phyloP scores from a whole-genome alignment of 2,113 vertebrate species.

The Nettapus auritus region DNA sequence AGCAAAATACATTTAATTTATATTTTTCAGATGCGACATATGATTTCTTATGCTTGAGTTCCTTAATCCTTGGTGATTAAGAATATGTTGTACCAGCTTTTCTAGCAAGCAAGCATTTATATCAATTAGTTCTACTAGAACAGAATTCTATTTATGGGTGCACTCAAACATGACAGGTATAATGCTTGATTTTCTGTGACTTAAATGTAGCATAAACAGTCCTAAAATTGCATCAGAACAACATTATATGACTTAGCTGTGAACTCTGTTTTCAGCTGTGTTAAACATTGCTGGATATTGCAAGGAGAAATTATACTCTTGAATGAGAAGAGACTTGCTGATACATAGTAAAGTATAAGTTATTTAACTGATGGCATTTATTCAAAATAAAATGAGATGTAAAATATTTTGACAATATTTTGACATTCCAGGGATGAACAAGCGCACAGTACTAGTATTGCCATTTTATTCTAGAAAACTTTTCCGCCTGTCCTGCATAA shows the following conservation, averaged over 20 bases:
- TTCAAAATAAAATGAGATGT: background rate
- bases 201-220: slow-evolving; percentile 16
- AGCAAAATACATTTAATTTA: background rate
- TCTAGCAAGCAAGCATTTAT: slow-evolving; percentile 20
- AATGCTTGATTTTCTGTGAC: slow-evolving; percentile 28
- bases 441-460: background rate
- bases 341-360: background rate
- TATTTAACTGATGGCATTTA: background rate
- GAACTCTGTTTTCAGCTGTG: background rate
- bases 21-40: background rate
- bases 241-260: background rate
- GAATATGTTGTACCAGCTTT: background rate
- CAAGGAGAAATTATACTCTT: background rate
- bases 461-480: background rate
- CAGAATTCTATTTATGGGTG: slow-evolving; percentile 27
- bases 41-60: slow-evolving; percentile 8
- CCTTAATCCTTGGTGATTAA: slow-evolving; percentile 28
- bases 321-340: background rate
- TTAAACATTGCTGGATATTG: background rate
- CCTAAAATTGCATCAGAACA: slow-evolving; percentile 6
- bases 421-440: background rate
- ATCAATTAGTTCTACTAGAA: slow-evolving; percentile 46
- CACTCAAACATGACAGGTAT: slow-evolving; percentile 33
- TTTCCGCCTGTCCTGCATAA: background rate
- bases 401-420: background rate